Evolutionary conservation across 2,888 invertebrate species (phyloP).

Genomic region (Microctonus hyperodae): DNA sequence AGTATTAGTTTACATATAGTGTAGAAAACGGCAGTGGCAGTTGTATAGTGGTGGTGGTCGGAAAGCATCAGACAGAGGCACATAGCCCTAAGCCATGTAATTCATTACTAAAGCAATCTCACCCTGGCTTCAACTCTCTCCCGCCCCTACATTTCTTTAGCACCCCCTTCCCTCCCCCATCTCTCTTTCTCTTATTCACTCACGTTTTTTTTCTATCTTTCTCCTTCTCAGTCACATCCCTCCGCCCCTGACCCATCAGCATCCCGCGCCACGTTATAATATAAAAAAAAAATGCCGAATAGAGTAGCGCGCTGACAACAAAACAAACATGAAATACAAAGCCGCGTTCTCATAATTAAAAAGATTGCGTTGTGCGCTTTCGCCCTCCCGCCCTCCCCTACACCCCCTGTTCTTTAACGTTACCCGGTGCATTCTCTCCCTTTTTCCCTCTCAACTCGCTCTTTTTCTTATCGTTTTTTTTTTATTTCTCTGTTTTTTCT

Average conservation of each 20-base stretch:
- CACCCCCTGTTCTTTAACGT: background rate
- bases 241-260: constrained; percentile 56
- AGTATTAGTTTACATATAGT: background rate
- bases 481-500: background rate
- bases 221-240: constrained; percentile 34
- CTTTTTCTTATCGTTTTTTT: constrained; percentile 18
- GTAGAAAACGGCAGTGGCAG: constrained; percentile 32
- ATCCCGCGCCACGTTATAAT: constrained; percentile 49
- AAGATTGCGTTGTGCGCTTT: constrained; percentile 44
- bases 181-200: constrained; percentile 29
- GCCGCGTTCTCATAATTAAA: constrained; percentile 51
- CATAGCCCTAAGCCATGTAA: constrained; percentile 60
- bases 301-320: constrained; percentile 61
- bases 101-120: constrained; percentile 63
- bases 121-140: constrained; percentile 54
- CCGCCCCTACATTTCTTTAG: constrained; percentile 36
- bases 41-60: constrained; percentile 41
- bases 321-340: constrained; percentile 64
- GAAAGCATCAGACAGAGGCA: constrained; percentile 53
- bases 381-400: constrained; percentile 24
- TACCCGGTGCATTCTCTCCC: constrained; percentile 19
- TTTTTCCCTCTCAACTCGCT: constrained; percentile 15
- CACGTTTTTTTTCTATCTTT: constrained; percentile 40
- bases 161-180: constrained; percentile 34
- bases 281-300: constrained; percentile 53